Evolutionary conservation across 1,140 invertebrate genomes (phyloP), one percentile per base, ranked within the genome.

Genomic region (Drosophila biarmipes): DNA sequence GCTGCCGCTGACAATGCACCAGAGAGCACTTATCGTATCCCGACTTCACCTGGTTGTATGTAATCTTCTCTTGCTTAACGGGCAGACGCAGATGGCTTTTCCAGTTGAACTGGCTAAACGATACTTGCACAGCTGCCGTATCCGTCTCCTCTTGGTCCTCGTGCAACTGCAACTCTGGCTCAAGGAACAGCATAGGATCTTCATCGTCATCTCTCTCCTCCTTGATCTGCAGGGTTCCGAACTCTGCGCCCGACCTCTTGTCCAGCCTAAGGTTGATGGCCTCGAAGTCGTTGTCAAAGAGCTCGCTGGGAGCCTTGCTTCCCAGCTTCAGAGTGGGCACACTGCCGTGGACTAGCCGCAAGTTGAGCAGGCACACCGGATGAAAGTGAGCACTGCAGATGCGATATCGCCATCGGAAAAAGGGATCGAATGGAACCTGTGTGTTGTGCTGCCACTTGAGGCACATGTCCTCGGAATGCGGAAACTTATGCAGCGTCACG

Each of bases 301-400:
- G 55, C 15, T 84, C 51, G 0, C 35, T 17, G 0, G 84, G 84
- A 4, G 84, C 90, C 29, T 78, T 73, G 5, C 72, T 62, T 0
- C 90, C 90, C 43, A 91, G 58, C 8, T 82, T 73, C 1, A 90
- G 21, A 0, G 90, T 91, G 24, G 90, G 90, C 46, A 91, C 90
- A 24, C 90, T 91, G 17, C 90, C 90, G 11, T 90, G 79, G 14
- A 89, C 35, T 12, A 89, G 46, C 0, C 84, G 61, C 76, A 72
- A 66, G 10, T 80, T 89, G 12, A 71, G 43, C 52, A 91, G 52
- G 15, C 90, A 91, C 15, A 85, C 61, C 8, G 80, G 78, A 15
- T 89, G 72, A n/a, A 91, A 91, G 27, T 91, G 90, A 0, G 71
- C 80, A 53, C 82, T 91, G 54, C 90, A 91, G 11, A 91, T 86